Conservation (phyloP, 2,888 invertebrate species). For the Antitype chi region DNA sequence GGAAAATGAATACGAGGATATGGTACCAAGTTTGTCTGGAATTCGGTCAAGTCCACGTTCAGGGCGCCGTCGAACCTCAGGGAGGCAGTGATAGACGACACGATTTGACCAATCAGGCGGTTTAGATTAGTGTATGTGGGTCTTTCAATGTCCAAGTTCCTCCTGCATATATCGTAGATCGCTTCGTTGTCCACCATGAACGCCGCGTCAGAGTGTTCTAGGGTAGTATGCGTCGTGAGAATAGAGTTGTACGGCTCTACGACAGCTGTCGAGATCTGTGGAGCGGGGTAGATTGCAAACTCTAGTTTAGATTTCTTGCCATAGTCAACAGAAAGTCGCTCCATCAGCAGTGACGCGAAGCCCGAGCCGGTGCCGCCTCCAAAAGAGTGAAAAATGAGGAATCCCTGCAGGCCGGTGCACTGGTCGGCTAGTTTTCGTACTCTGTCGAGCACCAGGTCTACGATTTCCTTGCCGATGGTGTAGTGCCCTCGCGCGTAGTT, state of each 20-base stretch:
- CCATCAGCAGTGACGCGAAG: constrained; percentile 98
- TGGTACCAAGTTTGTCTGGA: constrained; percentile 98
- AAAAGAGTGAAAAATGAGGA: constrained; percentile 98
- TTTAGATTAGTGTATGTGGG: constrained; percentile 99
- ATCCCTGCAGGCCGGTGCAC: constrained; percentile 97
- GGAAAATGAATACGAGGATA: constrained; percentile 99
- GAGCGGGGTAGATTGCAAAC: constrained; percentile 99
- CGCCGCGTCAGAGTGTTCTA: constrained; percentile 98
- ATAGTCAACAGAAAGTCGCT: constrained; percentile 98
- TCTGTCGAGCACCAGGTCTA: constrained; percentile 96
- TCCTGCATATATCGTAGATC: constrained; percentile 97
- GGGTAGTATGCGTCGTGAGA: constrained; percentile 97
- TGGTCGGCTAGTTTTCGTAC: constrained; percentile 96
- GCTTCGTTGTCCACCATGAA: constrained; percentile 98
- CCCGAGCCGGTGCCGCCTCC: constrained; percentile 98
- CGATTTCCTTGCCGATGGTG: constrained; percentile 98
- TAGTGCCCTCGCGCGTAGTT: constrained; percentile 99
- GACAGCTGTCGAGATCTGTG: constrained; percentile 96
- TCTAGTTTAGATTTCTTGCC: constrained; percentile 98
- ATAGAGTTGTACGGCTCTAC: constrained; percentile 99
- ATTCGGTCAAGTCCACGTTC: constrained; percentile 97
- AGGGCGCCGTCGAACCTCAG: constrained; percentile 97
- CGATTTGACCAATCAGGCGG: constrained; percentile 98
- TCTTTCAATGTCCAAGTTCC: constrained; percentile 98
- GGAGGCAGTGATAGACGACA: constrained; percentile 97